Evolutionary conservation across 2,888 invertebrate genomes (phyloP).

Genomic region (Spodoptera picta): DNA sequence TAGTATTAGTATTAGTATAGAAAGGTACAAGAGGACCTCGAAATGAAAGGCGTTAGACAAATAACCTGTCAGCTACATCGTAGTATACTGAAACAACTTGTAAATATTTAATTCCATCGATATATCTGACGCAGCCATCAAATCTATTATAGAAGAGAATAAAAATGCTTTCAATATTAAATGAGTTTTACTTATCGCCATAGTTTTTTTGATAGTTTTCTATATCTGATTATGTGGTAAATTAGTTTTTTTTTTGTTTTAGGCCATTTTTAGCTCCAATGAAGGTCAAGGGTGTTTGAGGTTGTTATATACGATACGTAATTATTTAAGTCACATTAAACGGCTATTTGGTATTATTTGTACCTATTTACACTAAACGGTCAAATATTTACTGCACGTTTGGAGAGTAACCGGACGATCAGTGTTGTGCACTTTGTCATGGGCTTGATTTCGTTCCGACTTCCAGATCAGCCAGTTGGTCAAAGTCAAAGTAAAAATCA

Average conservation of each 20-base stretch:
- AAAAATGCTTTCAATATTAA: constrained; percentile 36
- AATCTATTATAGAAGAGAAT: constrained; percentile 28
- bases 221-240: neutral
- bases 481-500: no score
- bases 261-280: constrained; percentile 5
- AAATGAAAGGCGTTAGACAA: constrained; percentile 34
- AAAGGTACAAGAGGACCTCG: constrained; percentile 12
- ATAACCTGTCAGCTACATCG: constrained; percentile 45
- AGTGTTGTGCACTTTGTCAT: no score
- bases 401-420: no score
- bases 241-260: constrained; percentile 1
- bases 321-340: no score
- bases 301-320: neutral
- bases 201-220: neutral
- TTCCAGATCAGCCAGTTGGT: no score
- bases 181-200: constrained; percentile 12
- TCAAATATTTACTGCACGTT: no score
- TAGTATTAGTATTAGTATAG: no score
- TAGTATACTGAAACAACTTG: constrained; percentile 56
- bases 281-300: neutral
- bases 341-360: no score
- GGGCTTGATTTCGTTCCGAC: no score
- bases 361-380: no score
- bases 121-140: constrained; percentile 45
- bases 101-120: constrained; percentile 71